These are phyloP conservation scores for Mormyrops boulengeri DNA, from an alignment of 2,797 vertebrate genomes.

Conservation along the genomic window DNA sequence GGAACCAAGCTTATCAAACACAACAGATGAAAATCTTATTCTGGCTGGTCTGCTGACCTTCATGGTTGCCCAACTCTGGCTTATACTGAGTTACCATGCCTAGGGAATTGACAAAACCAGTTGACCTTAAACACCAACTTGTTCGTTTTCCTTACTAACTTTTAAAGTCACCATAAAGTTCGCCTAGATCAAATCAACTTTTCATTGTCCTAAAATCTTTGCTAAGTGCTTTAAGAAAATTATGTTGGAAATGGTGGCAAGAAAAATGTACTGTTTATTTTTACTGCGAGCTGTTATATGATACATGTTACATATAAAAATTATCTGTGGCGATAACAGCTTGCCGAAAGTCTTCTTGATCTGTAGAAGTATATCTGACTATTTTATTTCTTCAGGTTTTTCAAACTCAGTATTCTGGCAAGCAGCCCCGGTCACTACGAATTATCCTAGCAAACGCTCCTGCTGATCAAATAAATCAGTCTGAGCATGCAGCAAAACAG, in stretches of 20 bases:
- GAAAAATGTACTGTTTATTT: background rate
- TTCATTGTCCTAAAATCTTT: background rate
- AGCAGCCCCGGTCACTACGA: background rate
- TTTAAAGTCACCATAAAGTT: background rate
- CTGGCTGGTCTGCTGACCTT: background rate
- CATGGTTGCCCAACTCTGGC: background rate
- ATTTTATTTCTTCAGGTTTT: background rate
- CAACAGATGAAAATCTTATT: background rate
- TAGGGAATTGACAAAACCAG: background rate
- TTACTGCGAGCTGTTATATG: background rate
- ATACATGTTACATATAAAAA: background rate
- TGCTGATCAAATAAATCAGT: background rate
- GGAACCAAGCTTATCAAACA: background rate
- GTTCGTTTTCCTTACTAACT: background rate
- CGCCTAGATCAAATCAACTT: background rate
- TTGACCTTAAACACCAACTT: background rate
- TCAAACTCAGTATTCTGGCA: background rate
- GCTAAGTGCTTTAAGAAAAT: background rate
- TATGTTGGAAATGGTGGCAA: background rate
- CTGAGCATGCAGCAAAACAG: background rate
- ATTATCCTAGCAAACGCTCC: background rate
- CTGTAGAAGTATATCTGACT: background rate
- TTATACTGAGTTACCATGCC: background rate
- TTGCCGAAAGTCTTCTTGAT: background rate
- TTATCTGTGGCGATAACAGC: background rate